Conservation (phyloP, 2,113 vertebrate species). For the Canis aureus region DNA sequence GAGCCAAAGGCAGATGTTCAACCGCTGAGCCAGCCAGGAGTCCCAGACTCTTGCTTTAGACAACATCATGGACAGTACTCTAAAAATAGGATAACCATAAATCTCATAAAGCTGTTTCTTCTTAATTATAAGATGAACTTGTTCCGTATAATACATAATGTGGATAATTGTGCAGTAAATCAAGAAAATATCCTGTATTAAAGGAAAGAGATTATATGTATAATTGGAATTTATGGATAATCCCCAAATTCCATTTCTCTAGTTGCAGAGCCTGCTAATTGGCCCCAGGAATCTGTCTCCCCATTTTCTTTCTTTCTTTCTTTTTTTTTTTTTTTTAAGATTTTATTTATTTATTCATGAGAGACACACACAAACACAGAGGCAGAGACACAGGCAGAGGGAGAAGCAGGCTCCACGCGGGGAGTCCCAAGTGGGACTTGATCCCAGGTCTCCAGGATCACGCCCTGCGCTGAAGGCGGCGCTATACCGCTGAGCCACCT, state of each 20-base stretch:
- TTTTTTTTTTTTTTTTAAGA: too few relatives aligned
- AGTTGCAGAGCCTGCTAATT: not conserved
- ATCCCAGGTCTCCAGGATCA: too few relatives aligned
- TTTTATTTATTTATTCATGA: too few relatives aligned
- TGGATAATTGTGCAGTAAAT: not conserved
- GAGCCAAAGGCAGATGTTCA: too few relatives aligned
- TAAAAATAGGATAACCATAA: not conserved
- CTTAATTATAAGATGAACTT: not conserved
- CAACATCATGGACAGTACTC: not conserved
- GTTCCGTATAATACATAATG: not conserved
- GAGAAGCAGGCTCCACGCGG: too few relatives aligned
- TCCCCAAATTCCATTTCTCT: not conserved
- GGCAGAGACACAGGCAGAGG: too few relatives aligned
- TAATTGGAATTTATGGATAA: slow-evolving; percentile 24
- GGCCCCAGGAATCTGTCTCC: not conserved
- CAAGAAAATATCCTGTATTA: not conserved
- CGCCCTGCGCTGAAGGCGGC: too few relatives aligned
- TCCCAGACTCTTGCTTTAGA: not conserved
- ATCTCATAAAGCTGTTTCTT: not conserved
- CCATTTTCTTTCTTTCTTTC: not conserved
- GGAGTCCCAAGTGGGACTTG: too few relatives aligned
- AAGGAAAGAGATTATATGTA: not conserved
- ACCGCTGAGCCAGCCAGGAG: too few relatives aligned
- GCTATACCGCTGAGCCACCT: too few relatives aligned
- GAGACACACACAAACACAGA: too few relatives aligned